Percentiles rank a stretch among this genome's conserved stretches.
phyloP scores from a whole-genome alignment of 92 coral and sea anemone genomes.

The Diadumene lineata region DNA sequence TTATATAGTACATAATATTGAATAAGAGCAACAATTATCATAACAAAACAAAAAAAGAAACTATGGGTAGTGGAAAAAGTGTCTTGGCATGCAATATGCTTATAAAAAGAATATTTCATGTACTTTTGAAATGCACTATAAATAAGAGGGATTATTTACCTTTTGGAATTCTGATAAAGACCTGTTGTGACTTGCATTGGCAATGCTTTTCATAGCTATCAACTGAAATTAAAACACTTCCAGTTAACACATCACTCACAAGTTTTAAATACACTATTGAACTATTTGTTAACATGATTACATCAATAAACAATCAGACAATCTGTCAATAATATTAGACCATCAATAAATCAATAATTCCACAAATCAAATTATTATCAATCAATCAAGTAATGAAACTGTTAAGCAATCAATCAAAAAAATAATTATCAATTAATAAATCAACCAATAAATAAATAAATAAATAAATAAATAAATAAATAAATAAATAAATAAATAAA shows the following conservation, averaged over 20 bases:
- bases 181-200: constrained; percentile 98
- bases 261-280: background rate
- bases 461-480: background rate
- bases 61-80: no score
- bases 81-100: no score
- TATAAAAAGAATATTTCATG: background rate
- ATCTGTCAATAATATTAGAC: background rate
- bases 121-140: no score
- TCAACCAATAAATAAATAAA: background rate
- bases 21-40: no score
- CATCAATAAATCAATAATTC: background rate
- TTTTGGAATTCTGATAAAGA: constrained; percentile 90
- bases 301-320: background rate
- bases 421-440: background rate
- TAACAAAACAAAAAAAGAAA: no score
- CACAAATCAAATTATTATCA: background rate
- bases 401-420: background rate
- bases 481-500: no score
- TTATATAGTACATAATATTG: no score
- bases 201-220: constrained; percentile 94
- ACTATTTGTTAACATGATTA: background rate
- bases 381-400: background rate
- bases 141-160: no score
- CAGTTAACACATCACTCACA: background rate
- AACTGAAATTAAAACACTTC: constrained; percentile 48